Percentiles rank a stretch among this genome's conserved stretches.
Evolutionary conservation across 2,888 invertebrate species (phyloP).

Genomic region (Drosophila maculinotata): DNA sequence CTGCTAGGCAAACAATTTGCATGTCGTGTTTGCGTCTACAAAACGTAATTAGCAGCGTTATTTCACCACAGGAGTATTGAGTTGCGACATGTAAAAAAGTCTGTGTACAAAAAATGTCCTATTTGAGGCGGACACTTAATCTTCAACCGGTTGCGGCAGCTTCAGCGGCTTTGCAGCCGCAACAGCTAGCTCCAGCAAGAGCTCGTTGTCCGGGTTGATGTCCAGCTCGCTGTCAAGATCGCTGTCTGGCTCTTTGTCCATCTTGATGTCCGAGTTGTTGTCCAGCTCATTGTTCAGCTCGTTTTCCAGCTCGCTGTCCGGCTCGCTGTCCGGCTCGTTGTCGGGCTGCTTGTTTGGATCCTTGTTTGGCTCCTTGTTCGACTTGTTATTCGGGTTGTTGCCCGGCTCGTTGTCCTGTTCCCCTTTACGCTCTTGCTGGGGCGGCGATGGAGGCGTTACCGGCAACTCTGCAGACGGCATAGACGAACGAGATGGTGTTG

Average conservation of each 20-base stretch:
- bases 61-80: constrained; percentile 75
- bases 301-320: constrained; percentile 1
- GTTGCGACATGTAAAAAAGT: constrained; percentile 34
- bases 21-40: constrained; percentile 16
- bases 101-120: constrained; percentile 19
- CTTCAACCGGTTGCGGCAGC: constrained; percentile 13
- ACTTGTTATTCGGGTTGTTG: no score
- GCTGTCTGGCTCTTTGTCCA: no score
- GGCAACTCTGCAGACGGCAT: constrained; percentile 4
- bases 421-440: not conserved
- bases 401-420: no score
- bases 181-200: constrained; percentile 51
- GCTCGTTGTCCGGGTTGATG: no score
- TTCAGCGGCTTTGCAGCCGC: constrained; percentile 34
- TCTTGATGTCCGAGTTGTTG: no score
- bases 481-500: constrained; percentile 26
- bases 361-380: no score
- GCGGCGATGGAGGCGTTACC: constrained; percentile 1
- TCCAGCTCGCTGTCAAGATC: no score
- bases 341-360: no score
- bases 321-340: no score
- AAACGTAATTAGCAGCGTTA: constrained; percentile 34
- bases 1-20: constrained; percentile 46
- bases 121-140: constrained; percentile 1
- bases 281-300: no score